A percentile compares a stretch with the other conserved stretches of the same genome.
Conservation (phyloP, 1,140 invertebrate species). For the Drosophila littoralis region DNA sequence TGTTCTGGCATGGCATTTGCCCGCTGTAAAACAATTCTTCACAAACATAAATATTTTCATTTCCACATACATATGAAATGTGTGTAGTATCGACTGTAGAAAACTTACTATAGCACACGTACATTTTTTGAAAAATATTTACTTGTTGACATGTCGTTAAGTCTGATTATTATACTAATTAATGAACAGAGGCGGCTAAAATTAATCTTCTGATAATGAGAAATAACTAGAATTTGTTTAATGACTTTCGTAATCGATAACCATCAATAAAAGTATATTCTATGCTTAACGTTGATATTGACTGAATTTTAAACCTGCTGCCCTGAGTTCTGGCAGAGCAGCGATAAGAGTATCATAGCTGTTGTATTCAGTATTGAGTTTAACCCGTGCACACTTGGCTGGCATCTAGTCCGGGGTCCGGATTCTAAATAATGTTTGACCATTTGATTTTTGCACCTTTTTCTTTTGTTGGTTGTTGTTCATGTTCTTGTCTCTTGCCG, state of each 20-base stretch:
- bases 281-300: neutral
- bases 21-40: too few species aligned
- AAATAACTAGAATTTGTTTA: constrained; percentile 29
- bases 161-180: neutral
- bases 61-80: too few species aligned
- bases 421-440: constrained; percentile 40
- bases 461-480: constrained; percentile 7
- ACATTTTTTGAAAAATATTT: neutral
- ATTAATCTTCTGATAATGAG: constrained; percentile 19
- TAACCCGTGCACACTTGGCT: neutral
- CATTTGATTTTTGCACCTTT: constrained; percentile 45
- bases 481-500: constrained; percentile 13
- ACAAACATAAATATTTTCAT: too few species aligned
- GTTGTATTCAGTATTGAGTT: neutral
- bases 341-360: constrained; percentile 5
- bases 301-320: constrained; percentile 18
- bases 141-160: neutral
- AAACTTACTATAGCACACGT: neutral
- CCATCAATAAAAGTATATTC: constrained; percentile 23
- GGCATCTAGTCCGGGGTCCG: too few species aligned
- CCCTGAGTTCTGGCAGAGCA: neutral
- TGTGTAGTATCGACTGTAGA: too few species aligned
- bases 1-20: too few species aligned
- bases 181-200: neutral
- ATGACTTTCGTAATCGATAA: constrained; percentile 11